Evolutionary conservation across 2,113 vertebrate genomes (phyloP).

Genomic region (Formicarius rufipectus): DNA sequence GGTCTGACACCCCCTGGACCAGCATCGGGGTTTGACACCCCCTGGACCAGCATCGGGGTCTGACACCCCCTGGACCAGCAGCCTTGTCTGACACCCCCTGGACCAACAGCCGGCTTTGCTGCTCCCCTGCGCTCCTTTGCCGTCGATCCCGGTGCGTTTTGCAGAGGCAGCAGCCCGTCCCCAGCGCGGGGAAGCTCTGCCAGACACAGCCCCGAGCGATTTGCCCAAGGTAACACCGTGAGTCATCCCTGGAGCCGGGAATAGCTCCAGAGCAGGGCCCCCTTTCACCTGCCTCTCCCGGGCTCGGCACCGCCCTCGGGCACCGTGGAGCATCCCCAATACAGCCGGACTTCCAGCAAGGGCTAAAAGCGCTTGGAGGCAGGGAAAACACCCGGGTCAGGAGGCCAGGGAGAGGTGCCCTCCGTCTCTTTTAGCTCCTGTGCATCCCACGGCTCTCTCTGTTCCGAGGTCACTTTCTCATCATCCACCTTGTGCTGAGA

Average conservation of each 20-base stretch:
- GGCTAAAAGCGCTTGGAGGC: accelerated
- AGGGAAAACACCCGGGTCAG: background rate
- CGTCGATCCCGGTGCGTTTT: accelerated
- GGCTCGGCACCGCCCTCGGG: accelerated
- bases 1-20: no score
- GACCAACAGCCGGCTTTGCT: accelerated
- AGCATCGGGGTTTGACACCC: no score
- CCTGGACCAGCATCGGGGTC: no score
- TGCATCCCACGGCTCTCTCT: background rate
- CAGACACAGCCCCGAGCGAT: background rate
- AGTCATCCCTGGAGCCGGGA: constrained; percentile 8
- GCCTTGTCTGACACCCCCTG: no score
- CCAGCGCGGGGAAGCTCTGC: background rate
- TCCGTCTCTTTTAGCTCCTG: background rate
- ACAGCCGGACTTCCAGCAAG: no score
- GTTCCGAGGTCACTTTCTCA: accelerated
- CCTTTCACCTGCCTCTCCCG: background rate
- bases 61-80: no score
- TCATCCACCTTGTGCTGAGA: accelerated
- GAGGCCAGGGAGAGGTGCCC: background rate
- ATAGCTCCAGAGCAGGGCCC: background rate
- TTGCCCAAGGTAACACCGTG: background rate
- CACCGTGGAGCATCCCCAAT: background rate
- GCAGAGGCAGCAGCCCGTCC: background rate
- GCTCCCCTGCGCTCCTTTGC: background rate